Evolutionary conservation across 2,888 invertebrate species (phyloP).

Genomic region (Altica lythri): DNA sequence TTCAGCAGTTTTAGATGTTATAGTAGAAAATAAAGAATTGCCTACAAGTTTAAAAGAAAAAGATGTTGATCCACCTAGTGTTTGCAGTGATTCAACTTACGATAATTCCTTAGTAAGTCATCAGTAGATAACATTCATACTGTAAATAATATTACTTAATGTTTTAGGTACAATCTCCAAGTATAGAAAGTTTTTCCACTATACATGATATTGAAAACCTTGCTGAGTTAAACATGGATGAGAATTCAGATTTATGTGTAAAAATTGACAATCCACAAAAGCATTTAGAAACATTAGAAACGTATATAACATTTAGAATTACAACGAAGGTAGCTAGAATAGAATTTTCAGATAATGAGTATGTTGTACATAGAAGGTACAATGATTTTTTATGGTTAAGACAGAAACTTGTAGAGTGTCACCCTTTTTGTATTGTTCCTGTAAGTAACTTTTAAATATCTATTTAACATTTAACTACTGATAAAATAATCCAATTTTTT

Average conservation of each 20-base stretch:
- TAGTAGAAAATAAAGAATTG: slow-evolving; percentile 56
- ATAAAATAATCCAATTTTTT: slow-evolving; percentile 45
- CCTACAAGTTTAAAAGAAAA: slow-evolving; percentile 51
- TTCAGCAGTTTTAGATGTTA: slow-evolving; percentile 57
- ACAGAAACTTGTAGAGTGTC: slow-evolving; percentile 66
- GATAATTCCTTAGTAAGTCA: slow-evolving; percentile 53
- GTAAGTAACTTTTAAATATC: slow-evolving; percentile 56
- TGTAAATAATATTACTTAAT: background rate
- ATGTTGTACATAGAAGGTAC: slow-evolving; percentile 69
- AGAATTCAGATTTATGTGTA: slow-evolving; percentile 65
- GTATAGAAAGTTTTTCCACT: slow-evolving; percentile 65
- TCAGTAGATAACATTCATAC: background rate
- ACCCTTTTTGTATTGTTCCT: slow-evolving; percentile 70
- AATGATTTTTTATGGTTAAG: slow-evolving; percentile 75
- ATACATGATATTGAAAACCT: slow-evolving; percentile 63
- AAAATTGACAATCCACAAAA: slow-evolving; percentile 75
- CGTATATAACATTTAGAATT: slow-evolving; percentile 71
- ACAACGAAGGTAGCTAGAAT: slow-evolving; percentile 69
- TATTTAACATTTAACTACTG: background rate
- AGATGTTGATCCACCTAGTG: slow-evolving; percentile 49
- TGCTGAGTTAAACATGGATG: slow-evolving; percentile 62
- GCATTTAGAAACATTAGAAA: slow-evolving; percentile 71
- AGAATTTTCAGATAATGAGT: slow-evolving; percentile 68
- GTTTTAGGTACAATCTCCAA: slow-evolving; percentile 62
- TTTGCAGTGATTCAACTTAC: slow-evolving; percentile 49